A percentile compares a stretch with the other conserved stretches of the same genome.
Conservation (phyloP, 2,797 vertebrate genomes). For the Dendrocincla tyrannina region DNA sequence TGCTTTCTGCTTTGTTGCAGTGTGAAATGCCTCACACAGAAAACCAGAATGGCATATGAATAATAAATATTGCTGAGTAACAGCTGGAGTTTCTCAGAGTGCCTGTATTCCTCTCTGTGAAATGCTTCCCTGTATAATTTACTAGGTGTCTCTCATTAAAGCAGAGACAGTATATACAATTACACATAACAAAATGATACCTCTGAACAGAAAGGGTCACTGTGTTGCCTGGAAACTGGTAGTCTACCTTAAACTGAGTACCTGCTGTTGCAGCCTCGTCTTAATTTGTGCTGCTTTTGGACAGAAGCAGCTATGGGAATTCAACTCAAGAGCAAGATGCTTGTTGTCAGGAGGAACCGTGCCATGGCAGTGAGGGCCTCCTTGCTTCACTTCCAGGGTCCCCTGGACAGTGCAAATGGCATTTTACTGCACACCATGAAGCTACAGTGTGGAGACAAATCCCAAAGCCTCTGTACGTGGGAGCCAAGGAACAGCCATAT, state of each 20-base stretch:
- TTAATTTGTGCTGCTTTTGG: not conserved
- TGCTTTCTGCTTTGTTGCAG: not conserved
- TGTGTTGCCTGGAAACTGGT: constrained; percentile 73
- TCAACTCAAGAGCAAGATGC: not conserved
- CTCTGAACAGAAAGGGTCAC: constrained; percentile 48
- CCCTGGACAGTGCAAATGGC: not conserved
- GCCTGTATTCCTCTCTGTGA: not conserved
- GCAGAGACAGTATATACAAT: constrained; percentile 36
- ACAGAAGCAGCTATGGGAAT: not conserved
- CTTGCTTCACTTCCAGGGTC: not conserved
- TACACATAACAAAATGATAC: constrained; percentile 33
- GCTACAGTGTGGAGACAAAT: not conserved
- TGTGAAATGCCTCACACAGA: not conserved
- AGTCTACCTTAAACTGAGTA: constrained; percentile 3
- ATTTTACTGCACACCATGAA: not conserved
- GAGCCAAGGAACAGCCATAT: not conserved
- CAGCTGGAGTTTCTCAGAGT: constrained; percentile 45
- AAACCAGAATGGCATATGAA: not conserved
- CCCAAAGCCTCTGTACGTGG: not conserved
- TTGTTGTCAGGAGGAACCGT: not conserved
- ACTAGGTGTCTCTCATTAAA: constrained; percentile 32
- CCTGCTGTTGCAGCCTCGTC: not conserved
- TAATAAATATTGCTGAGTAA: constrained; percentile 45
- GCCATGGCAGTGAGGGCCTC: not conserved
- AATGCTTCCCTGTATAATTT: constrained; percentile 52